phyloP scores from a whole-genome alignment of 2,113 vertebrate species.

The Triplophysa siluroides region DNA sequence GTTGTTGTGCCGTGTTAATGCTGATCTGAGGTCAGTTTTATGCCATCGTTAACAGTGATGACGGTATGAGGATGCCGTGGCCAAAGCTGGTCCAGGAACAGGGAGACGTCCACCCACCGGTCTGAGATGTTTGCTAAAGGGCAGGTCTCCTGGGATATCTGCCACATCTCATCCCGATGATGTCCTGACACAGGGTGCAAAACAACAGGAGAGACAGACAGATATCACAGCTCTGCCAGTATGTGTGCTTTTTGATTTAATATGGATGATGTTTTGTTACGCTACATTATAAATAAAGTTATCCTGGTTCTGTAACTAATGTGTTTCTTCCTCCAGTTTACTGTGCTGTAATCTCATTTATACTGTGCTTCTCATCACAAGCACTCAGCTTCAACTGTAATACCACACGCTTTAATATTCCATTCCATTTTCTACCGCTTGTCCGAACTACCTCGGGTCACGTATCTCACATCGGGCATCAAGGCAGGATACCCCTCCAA shows the following conservation, averaged over 20 bases:
- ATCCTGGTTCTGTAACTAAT: background rate
- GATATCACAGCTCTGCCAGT: background rate
- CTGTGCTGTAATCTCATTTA: background rate
- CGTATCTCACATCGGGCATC: too few species aligned
- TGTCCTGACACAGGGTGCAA: background rate
- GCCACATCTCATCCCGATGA: conserved; percentile 29
- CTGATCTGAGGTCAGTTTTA: conserved; percentile 16
- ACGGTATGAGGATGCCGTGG: background rate
- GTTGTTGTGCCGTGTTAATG: conserved; percentile 1
- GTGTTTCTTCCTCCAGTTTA: background rate
- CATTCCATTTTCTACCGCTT: too few species aligned
- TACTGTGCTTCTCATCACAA: background rate
- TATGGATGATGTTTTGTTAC: background rate
- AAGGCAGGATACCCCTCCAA: too few species aligned
- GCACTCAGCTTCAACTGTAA: background rate
- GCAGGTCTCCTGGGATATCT: conserved; percentile 43
- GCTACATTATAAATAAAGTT: conserved; percentile 7
- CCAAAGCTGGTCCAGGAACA: background rate
- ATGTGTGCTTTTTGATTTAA: background rate
- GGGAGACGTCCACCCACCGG: background rate
- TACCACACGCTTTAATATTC: background rate
- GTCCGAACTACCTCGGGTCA: too few species aligned
- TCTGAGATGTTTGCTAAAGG: conserved; percentile 25
- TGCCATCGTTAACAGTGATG: background rate
- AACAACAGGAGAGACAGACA: conserved; percentile 21